Conservation (phyloP, 2,113 vertebrate genomes). For the Crocuta crocuta region DNA sequence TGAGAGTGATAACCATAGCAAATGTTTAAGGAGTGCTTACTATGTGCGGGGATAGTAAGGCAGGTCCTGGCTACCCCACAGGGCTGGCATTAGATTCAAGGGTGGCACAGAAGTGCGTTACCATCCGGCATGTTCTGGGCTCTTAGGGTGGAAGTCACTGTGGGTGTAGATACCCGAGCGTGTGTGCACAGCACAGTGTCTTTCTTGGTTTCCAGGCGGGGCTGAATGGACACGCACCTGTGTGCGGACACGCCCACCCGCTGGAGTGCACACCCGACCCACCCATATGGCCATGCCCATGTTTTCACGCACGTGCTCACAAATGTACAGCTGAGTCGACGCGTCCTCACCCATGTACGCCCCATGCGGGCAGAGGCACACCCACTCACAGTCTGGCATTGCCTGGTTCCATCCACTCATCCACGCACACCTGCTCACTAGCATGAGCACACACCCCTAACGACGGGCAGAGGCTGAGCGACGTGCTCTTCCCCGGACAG, state of each 20-base stretch:
- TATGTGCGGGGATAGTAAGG: not conserved
- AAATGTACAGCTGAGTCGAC: not conserved
- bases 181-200: too few species aligned
- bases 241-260: not conserved
- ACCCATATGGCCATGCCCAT: not conserved
- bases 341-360: accelerated
- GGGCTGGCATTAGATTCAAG: not conserved
- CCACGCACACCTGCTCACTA: not conserved
- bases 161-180: accelerated
- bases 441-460: not conserved
- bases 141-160: accelerated
- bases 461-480: not conserved
- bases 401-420: not conserved
- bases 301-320: not conserved
- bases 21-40: not conserved
- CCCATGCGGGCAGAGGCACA: not conserved
- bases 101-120: not conserved
- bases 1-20: not conserved
- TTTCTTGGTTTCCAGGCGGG: not conserved
- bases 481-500: accelerated
- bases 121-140: not conserved
- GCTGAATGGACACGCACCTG: not conserved
- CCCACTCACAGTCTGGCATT: not conserved
- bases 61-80: not conserved
- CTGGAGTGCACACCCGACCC: too few species aligned